phyloP scores from a whole-genome alignment of 2,113 vertebrate species.

The Girardinichthys multiradiatus region DNA sequence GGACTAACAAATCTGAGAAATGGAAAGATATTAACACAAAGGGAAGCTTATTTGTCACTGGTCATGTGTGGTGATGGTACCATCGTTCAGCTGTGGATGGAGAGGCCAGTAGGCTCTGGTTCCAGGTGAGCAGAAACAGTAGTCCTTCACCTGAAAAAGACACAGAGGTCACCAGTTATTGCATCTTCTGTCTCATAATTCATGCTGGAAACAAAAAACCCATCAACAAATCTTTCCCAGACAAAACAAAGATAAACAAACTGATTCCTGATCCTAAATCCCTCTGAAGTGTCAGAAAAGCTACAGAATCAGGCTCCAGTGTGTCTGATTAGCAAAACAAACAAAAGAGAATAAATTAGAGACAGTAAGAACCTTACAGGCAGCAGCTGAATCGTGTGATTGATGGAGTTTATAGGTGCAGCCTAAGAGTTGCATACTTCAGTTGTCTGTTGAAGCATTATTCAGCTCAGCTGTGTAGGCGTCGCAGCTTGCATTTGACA shows the following conservation, averaged over 20 bases:
- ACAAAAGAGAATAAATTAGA: not conserved
- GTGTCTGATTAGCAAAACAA: too few species aligned
- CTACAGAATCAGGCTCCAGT: too few species aligned
- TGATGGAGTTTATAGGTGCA: slow-evolving; percentile 5
- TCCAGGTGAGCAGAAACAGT: not conserved
- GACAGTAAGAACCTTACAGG: not conserved
- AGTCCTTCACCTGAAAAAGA: slow-evolving; percentile 26
- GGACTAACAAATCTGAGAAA: too few species aligned
- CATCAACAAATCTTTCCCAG: not conserved
- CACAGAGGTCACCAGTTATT: not conserved
- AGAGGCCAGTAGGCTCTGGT: not conserved
- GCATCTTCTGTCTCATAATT: not conserved
- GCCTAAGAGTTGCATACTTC: not conserved
- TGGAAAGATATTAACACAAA: too few species aligned
- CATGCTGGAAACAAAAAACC: not conserved
- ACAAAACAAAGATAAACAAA: not conserved
- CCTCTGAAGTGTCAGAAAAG: too few species aligned
- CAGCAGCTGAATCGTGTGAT: not conserved
- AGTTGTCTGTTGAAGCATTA: not conserved
- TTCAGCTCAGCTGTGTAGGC: too few species aligned
- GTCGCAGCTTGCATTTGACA: too few species aligned
- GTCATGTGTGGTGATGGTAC: slow-evolving; percentile 28
- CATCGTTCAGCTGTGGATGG: slow-evolving; percentile 43
- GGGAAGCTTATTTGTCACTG: not conserved
- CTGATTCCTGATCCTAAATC: too few species aligned